Conservation (phyloP, 2,113 vertebrate species). For the Hemicordylus capensis region DNA sequence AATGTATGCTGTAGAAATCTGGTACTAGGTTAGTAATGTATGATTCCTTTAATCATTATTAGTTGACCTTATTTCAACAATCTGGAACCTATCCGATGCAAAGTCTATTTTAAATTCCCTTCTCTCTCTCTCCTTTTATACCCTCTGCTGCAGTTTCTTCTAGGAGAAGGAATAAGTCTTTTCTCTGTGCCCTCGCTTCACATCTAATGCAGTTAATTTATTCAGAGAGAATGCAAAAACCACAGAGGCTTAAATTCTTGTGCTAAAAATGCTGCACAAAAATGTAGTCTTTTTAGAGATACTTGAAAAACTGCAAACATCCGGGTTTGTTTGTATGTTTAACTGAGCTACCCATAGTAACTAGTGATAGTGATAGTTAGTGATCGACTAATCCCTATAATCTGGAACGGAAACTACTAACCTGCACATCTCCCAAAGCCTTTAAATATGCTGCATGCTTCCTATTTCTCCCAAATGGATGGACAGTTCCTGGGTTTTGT, state of each 20-base stretch:
- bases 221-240: background rate
- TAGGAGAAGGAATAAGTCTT: slow-evolving; percentile 15
- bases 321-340: no score
- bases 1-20: background rate
- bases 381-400: no score
- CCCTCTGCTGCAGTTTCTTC: slow-evolving; percentile 18
- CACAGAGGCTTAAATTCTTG: background rate
- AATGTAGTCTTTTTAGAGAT: background rate
- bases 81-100: slow-evolving; percentile 44
- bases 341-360: no score
- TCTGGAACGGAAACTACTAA: no score
- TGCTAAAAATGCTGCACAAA: background rate
- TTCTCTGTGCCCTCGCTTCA: background rate
- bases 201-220: slow-evolving; percentile 3
- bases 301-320: background rate
- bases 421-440: no score
- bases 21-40: background rate
- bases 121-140: slow-evolving; percentile 31
- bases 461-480: no score
- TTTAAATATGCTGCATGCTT: no score
- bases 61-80: slow-evolving; percentile 34
- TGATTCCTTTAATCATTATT: slow-evolving; percentile 13
- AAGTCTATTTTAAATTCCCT: slow-evolving; percentile 35
- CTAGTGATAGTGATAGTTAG: no score
- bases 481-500: no score